Base-by-base conservation (phyloP, 2,888 invertebrate species). In the Brenthis ino region DNA sequence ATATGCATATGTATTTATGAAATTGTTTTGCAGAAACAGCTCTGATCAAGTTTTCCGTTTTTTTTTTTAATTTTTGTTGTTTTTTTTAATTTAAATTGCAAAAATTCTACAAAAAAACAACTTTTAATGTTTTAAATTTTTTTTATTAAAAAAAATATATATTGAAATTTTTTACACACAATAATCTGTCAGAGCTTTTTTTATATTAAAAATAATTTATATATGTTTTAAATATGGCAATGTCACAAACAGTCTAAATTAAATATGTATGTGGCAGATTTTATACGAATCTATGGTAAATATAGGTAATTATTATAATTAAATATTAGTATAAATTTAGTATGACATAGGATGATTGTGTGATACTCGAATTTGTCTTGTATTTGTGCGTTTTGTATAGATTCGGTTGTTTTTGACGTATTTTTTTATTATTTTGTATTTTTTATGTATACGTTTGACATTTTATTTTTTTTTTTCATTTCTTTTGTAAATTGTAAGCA, bases 401-500 rank as follows among this genome's bases (percentile, higher is more conserved):
- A 56, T 20, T 61, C 71, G 14, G 56, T 56, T 56, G 56, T 56
- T 57, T 58, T 50, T 14, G 1, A 12, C 50, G 33, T 60, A 60
- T 50, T 24, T 48, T 50, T 12, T 16, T 60, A 16, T 16, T 76
- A 77, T 72, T 78, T 76, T 77, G 77, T 43, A 43, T 43, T 11
- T 72, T 75, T 76, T 76, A 71, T 79, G 76, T 73, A 72, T 63
- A 64, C 54, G 73, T 81, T 84, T 82, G 82, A 81, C 74, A 78
- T 77, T 75, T 76, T 76, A 76, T 76, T 82, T 85, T 86, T 82
- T 82, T 75, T 50, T 58, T 48, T 58, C 1, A 20, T 60, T 57
- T 58, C 50, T 82, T 88, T 88, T 93, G 93, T 93, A 90, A 93
- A 92, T 93, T 93, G 93, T 93, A 93, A 93, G 93, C 93, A 93